Conservation (phyloP, 2,113 vertebrate species). For the Nansenia antarctica region DNA sequence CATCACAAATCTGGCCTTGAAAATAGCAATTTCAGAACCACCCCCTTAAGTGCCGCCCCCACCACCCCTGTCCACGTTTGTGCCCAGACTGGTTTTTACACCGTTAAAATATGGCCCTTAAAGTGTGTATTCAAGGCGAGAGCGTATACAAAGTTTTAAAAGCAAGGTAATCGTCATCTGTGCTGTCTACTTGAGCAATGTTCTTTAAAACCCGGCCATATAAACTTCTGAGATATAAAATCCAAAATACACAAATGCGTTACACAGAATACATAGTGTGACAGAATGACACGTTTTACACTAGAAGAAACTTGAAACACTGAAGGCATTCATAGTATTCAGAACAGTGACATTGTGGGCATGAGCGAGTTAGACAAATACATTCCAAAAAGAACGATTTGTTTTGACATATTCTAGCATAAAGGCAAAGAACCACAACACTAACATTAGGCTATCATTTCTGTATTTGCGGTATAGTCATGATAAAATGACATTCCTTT, state of each 20-base stretch:
- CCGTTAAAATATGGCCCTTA: background rate
- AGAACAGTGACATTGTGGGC: background rate
- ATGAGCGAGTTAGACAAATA: background rate
- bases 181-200: background rate
- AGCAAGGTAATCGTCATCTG: background rate
- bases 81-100: too few species aligned
- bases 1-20: too few species aligned
- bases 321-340: background rate
- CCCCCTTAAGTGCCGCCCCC: background rate
- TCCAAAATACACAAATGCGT: background rate
- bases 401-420: background rate
- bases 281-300: background rate
- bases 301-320: background rate
- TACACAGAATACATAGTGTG: background rate
- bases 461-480: background rate
- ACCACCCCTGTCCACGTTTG: background rate
- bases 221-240: background rate
- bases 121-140: background rate
- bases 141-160: background rate
- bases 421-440: background rate
- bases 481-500: background rate
- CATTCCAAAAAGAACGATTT: background rate
- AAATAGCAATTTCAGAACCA: too few species aligned
- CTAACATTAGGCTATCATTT: background rate
- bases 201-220: background rate